Base-by-base conservation (phyloP, 2,113 vertebrate species). In the Datnioides undecimradiatus region DNA sequence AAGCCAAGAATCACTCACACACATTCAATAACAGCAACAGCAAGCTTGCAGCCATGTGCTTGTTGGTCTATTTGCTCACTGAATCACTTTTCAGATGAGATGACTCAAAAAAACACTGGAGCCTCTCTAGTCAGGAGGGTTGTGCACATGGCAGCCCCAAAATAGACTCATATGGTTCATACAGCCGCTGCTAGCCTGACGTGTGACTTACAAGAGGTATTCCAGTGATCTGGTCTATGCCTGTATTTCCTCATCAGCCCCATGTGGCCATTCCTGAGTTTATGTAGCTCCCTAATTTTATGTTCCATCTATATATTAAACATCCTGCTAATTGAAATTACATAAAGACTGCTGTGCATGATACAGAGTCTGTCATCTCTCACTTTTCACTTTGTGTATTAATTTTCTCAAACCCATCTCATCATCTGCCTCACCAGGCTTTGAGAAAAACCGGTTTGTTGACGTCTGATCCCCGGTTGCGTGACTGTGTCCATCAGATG, bases 381-480 rank as follows among this genome's bases (percentile, higher is more conserved):
- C 10, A 9, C 9, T 21, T 0, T 29, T 34, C 40, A 59, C 23
- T 14, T 19, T 41, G n/a, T 68, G 29, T 43, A 23, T 31, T 43
- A 4, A 31, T 54, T 49, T 40, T 6, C 41, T 43, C 6, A 25
- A 73, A 60, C 17, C 17, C 16, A n/a, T n/a, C 25, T 51, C n/a
- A 1, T 41, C 63, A 69, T 14, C 2, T 48, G 51, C 54, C 25
- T 59, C 45, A 60, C 4, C 69, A 97, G 96, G 95, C 95, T 40
- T 79, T 97, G 77, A 96, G 92, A 82, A 95, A 94, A 82, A 97
- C 95, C 1, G 96, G 96, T 23, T 77, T 97, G 58, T 91, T 95
- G 86, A 95, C 95, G 0, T 96, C 96, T 52, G 96, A 97, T 87
- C 96, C 96, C 14, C 91, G 96, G 23, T 94, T 97, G 54, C 94